A percentile compares a stretch with the other conserved stretches of the same genome.
Evolutionary conservation across 2,888 invertebrate genomes (phyloP).

Genomic region (Rhimphoctona megacephalus): DNA sequence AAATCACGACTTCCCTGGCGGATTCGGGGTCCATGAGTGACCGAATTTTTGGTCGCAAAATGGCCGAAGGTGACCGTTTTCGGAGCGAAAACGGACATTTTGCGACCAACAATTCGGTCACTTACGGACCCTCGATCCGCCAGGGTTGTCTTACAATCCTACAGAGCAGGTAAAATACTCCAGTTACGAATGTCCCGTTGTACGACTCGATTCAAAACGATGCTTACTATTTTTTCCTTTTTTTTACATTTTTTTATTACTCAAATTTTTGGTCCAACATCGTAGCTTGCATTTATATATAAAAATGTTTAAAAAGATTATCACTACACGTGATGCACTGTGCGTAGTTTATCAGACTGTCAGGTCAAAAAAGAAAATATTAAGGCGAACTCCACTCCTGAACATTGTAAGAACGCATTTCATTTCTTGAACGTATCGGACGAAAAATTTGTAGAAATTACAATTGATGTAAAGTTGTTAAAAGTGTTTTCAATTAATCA

Average conservation of each 20-base stretch:
- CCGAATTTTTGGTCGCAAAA: too few relatives aligned
- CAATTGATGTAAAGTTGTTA: background rate
- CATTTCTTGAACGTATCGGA: background rate
- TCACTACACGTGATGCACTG: slow-evolving; percentile 26
- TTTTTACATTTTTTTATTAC: slow-evolving; percentile 4
- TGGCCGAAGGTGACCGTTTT: too few relatives aligned
- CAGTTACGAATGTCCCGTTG: slow-evolving; percentile 34
- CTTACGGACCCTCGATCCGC: too few relatives aligned
- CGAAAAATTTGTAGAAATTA: background rate
- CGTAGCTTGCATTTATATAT: background rate
- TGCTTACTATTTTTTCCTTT: background rate
- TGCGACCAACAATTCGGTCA: too few relatives aligned
- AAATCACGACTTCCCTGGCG: background rate
- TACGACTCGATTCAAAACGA: background rate
- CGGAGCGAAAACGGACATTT: too few relatives aligned
- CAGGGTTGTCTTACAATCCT: slow-evolving; percentile 18
- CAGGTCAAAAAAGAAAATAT: slow-evolving; percentile 3
- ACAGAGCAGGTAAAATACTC: slow-evolving; percentile 49
- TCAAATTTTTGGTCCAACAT: background rate
- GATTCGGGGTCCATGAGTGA: too few relatives aligned
- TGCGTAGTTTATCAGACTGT: slow-evolving; percentile 34
- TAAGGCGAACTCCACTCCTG: background rate
- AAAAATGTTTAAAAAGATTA: slow-evolving; percentile 2
- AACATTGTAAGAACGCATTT: background rate
- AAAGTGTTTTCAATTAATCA: background rate